These are phyloP conservation scores for Anoplophora glabripennis DNA, from an alignment of 1,140 invertebrate species.

Conservation along the genomic window DNA sequence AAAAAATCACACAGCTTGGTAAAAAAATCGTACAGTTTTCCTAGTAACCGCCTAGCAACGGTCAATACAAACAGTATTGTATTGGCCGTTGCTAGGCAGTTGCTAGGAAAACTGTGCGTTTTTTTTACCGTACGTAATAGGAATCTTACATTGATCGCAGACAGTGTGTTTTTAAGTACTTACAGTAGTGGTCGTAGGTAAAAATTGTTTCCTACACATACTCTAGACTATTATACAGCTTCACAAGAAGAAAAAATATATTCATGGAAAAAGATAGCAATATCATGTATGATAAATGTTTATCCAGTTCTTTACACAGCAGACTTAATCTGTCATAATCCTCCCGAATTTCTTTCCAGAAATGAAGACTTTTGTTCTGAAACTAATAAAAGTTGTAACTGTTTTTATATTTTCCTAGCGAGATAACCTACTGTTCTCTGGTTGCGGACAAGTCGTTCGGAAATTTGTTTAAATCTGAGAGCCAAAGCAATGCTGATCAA, in stretches of 20 bases:
- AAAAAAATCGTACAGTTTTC: no score
- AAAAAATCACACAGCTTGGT: no score
- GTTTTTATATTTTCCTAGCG: slow-evolving; percentile 1
- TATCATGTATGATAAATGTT: slow-evolving; percentile 57
- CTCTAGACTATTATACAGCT: slow-evolving; percentile 69
- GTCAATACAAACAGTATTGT: no score
- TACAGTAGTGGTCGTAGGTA: no score
- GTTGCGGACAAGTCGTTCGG: slow-evolving; percentile 4
- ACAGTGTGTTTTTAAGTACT: no score
- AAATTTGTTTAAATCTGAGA: slow-evolving; percentile 32
- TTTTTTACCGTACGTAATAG: no score
- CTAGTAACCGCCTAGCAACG: no score
- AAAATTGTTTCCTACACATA: slow-evolving; percentile 52
- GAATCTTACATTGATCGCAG: no score
- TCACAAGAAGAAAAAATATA: slow-evolving; percentile 70
- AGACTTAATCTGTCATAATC: slow-evolving; percentile 58
- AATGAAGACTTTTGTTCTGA: slow-evolving; percentile 41
- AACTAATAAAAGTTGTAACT: slow-evolving; percentile 9
- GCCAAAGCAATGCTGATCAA: slow-evolving; percentile 30
- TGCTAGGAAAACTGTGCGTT: no score
- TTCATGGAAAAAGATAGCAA: slow-evolving; percentile 68
- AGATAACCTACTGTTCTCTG: no score
- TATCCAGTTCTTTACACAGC: slow-evolving; percentile 57
- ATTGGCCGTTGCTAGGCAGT: no score
- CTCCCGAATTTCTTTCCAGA: slow-evolving; percentile 58